Evolutionary conservation across 2,113 vertebrate genomes (phyloP).

Genomic region (Paradoxurus hermaphroditus): DNA sequence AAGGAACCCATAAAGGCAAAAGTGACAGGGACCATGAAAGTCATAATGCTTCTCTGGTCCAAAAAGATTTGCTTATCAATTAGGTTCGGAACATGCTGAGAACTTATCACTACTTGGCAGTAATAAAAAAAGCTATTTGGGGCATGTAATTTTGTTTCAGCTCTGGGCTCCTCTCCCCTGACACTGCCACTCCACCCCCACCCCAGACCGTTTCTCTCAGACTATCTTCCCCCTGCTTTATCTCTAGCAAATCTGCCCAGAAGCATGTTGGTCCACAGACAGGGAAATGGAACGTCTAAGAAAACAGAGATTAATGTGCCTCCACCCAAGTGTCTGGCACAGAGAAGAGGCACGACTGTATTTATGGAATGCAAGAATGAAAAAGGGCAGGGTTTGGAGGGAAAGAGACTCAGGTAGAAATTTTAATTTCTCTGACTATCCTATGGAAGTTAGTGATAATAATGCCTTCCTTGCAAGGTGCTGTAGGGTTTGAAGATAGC

Average conservation of each 20-base stretch:
- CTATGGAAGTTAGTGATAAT: background rate
- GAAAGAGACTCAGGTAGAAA: background rate
- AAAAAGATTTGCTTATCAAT: background rate
- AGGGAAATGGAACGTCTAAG: background rate
- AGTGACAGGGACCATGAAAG: background rate
- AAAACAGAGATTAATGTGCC: fast-evolving
- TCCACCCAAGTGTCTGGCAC: background rate
- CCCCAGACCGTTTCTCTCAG: no score
- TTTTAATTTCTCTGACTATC: background rate
- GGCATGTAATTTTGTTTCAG: background rate
- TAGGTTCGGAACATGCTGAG: background rate
- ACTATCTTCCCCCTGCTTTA: background rate
- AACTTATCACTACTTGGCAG: background rate
- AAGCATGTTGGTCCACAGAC: background rate
- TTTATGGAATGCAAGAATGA: background rate
- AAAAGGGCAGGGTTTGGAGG: background rate
- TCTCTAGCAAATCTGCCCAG: background rate
- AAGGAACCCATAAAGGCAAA: background rate
- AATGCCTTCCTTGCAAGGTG: background rate
- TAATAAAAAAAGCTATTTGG: background rate
- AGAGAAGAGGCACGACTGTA: background rate
- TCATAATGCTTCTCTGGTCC: background rate
- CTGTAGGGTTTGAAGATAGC: background rate
- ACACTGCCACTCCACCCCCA: no score
- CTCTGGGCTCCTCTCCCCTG: background rate